These are phyloP conservation scores for Otolemur garnettii DNA, from an alignment of 2,113 vertebrate species.

Conservation along the genomic window DNA sequence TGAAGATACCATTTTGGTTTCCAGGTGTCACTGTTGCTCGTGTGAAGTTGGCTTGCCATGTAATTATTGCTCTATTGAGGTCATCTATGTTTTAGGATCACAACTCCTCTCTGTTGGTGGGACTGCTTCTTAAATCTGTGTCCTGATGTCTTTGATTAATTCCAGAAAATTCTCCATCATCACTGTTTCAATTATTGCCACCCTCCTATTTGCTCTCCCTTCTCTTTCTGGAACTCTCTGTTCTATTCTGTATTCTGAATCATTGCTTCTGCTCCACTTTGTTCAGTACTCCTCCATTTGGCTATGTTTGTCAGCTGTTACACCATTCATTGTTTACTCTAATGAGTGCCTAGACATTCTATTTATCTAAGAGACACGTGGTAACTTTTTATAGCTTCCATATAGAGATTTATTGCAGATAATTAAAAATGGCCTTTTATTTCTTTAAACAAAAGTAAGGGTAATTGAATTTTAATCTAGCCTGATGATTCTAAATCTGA, in stretches of 20 bases:
- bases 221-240: not conserved
- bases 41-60: not conserved
- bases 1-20: not conserved
- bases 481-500: not conserved
- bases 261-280: not conserved
- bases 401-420: slow-evolving; percentile 15
- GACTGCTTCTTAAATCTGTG: slow-evolving; percentile 27
- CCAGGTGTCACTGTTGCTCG: not conserved
- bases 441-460: not conserved
- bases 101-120: not conserved
- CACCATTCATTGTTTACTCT: not conserved
- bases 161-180: not conserved
- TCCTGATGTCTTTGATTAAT: slow-evolving; percentile 39
- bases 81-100: not conserved
- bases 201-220: not conserved
- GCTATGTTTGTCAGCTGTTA: not conserved
- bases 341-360: not conserved
- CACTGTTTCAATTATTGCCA: not conserved
- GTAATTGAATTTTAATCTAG: not conserved
- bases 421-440: slow-evolving; percentile 8
- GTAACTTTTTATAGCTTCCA: not conserved
- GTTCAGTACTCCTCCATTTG: not conserved
- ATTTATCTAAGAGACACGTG: not conserved
- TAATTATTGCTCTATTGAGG: not conserved
- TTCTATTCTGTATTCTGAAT: not conserved